Evolutionary conservation across 2,888 invertebrate genomes (phyloP), one percentile per base, ranked within the genome.

Genomic region (Cotesia congregata): DNA sequence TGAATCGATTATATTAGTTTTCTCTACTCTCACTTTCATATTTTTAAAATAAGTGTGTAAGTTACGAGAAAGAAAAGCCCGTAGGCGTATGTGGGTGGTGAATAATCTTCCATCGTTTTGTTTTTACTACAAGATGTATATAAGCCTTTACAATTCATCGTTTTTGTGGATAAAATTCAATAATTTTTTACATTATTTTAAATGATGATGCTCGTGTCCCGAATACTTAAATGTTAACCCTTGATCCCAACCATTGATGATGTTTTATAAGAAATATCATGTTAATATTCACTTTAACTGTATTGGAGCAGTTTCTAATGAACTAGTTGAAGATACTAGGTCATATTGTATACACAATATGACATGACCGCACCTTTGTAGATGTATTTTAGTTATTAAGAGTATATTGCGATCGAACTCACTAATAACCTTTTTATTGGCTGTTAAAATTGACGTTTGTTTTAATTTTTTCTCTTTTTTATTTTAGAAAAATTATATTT

Each of bases 361-460:
- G 40, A 15, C 59, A 41, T 60, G 74, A 77, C 78, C 78, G 77
- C 80, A 60, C 80, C 77, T 74, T 73, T 40, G 71, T 72, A 69
- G 80, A 80, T 78, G 76, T 78, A 72, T 73, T 78, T 77, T 77
- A 68, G 72, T 75, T 65, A 78, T 80, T 80, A 80, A 80, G 76
- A 65, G 62, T 62, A 70, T 67, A 61, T 75, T 40, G 67, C 61
- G 41, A 40, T 74, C 62, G 67, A 62, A 39, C 30, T 40, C 38
- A 72, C 67, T 72, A 75, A 74, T 74, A 77, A 77, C 74, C 65
- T 59, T 30, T 59, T 20, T 39, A 59, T 69, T 62, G 70, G 76
- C 60, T 71, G 64, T 69, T 74, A 74, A 70, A 60, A 60, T 62
- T 67, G 74, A 68, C 41, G 50, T 73, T 67, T 30, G 6, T 17